Conservation (phyloP, 2,797 vertebrate species). For the Limosa lapponica region DNA sequence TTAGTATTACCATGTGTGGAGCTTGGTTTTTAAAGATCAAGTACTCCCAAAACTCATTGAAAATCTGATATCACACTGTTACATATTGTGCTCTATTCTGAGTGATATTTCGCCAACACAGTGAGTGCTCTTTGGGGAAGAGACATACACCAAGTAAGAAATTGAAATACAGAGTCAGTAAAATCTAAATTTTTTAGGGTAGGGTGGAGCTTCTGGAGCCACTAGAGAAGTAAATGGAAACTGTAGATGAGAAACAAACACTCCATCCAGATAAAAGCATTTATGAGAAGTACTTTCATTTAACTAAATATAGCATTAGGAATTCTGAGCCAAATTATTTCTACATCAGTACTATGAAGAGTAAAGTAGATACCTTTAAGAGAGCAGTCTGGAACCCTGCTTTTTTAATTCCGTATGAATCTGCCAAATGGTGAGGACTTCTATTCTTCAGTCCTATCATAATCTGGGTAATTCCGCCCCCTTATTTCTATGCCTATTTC, state of each 20-base stretch:
- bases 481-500: neutral
- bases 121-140: neutral
- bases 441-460: neutral
- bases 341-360: neutral
- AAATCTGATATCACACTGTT: neutral
- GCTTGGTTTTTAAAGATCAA: neutral
- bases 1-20: neutral
- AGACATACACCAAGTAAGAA: neutral
- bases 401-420: neutral
- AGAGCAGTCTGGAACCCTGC: neutral
- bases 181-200: neutral
- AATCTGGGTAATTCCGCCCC: neutral
- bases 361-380: neutral
- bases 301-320: neutral
- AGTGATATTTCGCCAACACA: neutral
- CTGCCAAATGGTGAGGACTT: neutral
- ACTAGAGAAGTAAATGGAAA: neutral
- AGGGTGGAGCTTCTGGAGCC: neutral
- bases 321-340: conserved; percentile 12
- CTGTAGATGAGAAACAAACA: neutral
- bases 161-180: neutral
- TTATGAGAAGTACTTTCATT: neutral
- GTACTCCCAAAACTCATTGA: neutral
- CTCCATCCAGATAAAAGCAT: neutral
- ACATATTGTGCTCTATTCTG: neutral